Conservation (phyloP, 2,113 vertebrate species). For the Neotoma lepida region DNA sequence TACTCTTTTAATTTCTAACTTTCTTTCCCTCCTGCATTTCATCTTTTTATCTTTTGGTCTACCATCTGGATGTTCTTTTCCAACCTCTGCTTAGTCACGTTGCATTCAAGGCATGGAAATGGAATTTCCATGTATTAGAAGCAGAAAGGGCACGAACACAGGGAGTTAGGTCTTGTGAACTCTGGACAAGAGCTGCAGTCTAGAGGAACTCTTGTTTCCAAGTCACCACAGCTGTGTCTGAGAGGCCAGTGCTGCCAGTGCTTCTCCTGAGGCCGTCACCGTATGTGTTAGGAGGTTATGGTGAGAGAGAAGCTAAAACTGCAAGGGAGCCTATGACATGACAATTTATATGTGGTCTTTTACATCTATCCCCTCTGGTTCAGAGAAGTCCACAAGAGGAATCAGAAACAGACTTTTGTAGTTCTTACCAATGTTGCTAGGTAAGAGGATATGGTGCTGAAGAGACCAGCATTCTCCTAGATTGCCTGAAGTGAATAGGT, state of each 20-base stretch:
- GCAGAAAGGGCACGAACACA: neutral
- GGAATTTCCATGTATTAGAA: conserved; percentile 7
- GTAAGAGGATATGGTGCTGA: neutral
- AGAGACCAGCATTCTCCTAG: neutral
- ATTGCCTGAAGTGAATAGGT: neutral
- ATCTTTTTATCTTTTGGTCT: neutral
- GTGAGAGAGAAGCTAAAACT: conserved; percentile 39
- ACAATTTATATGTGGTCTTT: neutral
- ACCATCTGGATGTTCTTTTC: conserved; percentile 16
- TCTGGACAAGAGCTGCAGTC: neutral
- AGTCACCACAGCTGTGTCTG: neutral
- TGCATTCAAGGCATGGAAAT: neutral
- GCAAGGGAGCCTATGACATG: neutral
- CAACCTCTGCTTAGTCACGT: neutral
- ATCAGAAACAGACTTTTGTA: neutral
- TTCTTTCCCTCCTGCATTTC: neutral
- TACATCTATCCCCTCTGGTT: neutral
- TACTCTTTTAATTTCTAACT: neutral
- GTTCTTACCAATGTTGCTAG: neutral
- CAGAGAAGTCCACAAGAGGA: neutral
- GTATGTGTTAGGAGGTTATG: fast-evolving
- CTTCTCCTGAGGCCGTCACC: neutral
- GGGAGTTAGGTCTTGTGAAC: neutral
- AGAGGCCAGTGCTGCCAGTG: neutral
- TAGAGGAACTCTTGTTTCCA: neutral